These are phyloP conservation scores for Troides oblongomaculatus DNA, from an alignment of 2,888 invertebrate genomes.

Conservation along the genomic window DNA sequence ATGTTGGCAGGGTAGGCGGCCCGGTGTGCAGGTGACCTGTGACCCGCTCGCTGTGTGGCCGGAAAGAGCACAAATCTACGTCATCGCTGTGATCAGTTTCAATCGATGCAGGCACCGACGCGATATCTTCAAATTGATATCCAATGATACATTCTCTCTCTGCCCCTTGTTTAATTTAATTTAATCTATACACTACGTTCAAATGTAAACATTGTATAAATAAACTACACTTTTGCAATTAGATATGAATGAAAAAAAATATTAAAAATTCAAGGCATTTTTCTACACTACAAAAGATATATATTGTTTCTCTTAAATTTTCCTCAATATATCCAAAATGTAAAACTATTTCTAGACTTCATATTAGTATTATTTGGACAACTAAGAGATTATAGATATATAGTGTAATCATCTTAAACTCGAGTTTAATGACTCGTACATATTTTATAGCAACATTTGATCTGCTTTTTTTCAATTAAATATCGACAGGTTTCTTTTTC, in stretches of 20 bases:
- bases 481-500: neutral
- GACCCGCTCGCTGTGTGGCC: conserved; percentile 64
- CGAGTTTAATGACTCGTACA: neutral
- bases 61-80: conserved; percentile 56
- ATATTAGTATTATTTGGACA: no score
- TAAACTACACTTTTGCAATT: no score
- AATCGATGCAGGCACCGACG: conserved; percentile 31
- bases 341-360: neutral
- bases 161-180: neutral
- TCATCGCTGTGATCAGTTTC: conserved; percentile 36
- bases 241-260: no score
- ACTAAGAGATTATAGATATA: neutral
- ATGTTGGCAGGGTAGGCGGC: conserved; percentile 63
- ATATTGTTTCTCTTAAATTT: no score
- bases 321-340: neutral
- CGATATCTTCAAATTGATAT: conserved; percentile 36
- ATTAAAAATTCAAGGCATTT: no score
- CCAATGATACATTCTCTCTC: conserved; percentile 3
- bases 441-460: neutral
- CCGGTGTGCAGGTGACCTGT: conserved; percentile 62
- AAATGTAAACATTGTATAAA: no score
- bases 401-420: neutral
- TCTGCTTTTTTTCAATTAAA: neutral
- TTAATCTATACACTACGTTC: neutral
- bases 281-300: no score